Evolutionary conservation across 1,140 invertebrate genomes (phyloP).

Genomic region (Procambarus virginalis): DNA sequence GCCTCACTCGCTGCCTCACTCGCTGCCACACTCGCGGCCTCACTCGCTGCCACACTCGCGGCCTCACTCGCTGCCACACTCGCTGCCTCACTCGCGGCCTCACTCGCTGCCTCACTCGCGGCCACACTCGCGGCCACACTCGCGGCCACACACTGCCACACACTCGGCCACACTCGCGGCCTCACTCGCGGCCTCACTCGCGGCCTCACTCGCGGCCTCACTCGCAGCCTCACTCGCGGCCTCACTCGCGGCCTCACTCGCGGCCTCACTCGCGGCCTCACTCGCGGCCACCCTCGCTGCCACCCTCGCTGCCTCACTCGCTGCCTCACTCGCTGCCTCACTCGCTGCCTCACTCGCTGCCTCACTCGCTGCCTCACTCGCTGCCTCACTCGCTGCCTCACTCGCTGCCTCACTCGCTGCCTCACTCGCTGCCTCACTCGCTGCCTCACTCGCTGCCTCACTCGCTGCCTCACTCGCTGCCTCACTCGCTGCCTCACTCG

Average conservation of each 20-base stretch:
- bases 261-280: no score
- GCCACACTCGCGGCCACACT: no score
- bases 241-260: no score
- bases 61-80: not conserved
- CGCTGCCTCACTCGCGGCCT: not conserved
- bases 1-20: slow-evolving; percentile 7
- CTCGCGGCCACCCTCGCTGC: not conserved
- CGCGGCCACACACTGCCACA: no score
- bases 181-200: no score
- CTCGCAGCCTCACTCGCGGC: no score
- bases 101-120: no score
- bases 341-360: not conserved
- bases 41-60: not conserved
- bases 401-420: slow-evolving; percentile 4
- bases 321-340: slow-evolving; percentile 15
- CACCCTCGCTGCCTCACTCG: slow-evolving; percentile 2
- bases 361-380: not conserved
- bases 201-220: no score
- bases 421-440: slow-evolving; percentile 15
- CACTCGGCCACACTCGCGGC: no score
- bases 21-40: slow-evolving; percentile 4
- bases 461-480: not conserved
- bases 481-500: no score
- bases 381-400: not conserved
- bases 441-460: not conserved